Conservation (phyloP, 2,888 invertebrate genomes). For the Drosophila mulleri region DNA sequence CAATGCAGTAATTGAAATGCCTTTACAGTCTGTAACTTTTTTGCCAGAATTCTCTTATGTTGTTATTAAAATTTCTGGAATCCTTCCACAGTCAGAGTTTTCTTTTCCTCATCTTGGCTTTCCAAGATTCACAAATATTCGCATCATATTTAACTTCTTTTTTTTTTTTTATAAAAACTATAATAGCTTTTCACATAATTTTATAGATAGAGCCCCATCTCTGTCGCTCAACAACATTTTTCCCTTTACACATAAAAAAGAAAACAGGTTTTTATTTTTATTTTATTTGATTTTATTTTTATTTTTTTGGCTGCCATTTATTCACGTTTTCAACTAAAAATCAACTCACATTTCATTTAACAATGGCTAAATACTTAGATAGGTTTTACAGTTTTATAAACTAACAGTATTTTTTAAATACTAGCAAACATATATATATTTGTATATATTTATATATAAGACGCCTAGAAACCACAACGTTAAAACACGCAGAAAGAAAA, state of each 20-base stretch:
- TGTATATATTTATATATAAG: constrained; percentile 18
- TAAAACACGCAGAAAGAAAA: constrained; percentile 31
- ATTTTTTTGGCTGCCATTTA: constrained; percentile 61
- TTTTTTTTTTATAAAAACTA: too few relatives aligned
- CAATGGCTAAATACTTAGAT: constrained; percentile 51
- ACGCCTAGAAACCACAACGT: constrained; percentile 60
- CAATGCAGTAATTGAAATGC: constrained; percentile 1
- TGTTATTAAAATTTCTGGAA: background rate
- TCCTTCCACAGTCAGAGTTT: background rate
- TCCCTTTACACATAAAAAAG: constrained; percentile 6
- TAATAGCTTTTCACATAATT: too few relatives aligned
- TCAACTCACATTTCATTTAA: constrained; percentile 52
- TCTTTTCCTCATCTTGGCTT: background rate
- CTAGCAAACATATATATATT: constrained; percentile 21
- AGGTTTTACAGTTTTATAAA: constrained; percentile 61
- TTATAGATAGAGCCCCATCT: too few relatives aligned
- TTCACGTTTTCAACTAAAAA: constrained; percentile 60
- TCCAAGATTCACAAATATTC: background rate
- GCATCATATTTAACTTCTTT: background rate
- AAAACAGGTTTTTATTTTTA: constrained; percentile 8
- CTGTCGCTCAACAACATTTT: background rate
- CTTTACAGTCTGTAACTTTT: background rate
- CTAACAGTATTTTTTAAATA: constrained; percentile 45
- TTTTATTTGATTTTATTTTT: background rate
- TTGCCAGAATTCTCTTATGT: background rate